Base-by-base conservation (phyloP, 2,113 vertebrate genomes). In the Xenus cinereus region DNA sequence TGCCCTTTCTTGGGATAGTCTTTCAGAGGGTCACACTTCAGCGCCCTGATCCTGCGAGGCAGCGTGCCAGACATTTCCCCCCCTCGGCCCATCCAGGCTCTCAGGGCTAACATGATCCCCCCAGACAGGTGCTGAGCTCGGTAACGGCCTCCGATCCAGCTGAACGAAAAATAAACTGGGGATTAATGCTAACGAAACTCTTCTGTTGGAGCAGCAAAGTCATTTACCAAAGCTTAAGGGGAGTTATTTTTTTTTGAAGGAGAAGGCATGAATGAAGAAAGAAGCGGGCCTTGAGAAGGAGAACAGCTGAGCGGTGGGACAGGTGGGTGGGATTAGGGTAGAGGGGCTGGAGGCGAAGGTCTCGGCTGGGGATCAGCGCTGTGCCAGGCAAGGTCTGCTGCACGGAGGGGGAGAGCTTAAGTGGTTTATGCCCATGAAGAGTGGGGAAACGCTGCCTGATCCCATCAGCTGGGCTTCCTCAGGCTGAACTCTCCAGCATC, bases 391-490 rank as follows among this genome's bases (percentile, higher is more conserved):
- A 43, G 32, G 15, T 46, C 19, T 33, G n/a, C 37, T 35, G 39
- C 45, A 17, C 2, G 1, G 24, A 39, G 35, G 7, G 50, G 45
- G 8, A 62, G 33, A 16, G 43, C 15, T 0, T 6, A 21, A 35
- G 46, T 1, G 18, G 35, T 41, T 53, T 4, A 3, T 14, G 35
- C 45, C 45, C 75, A 14, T 1, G 0, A 15, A 9, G 14, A 51
- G 16, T 0, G 4, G 79, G 41, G 16, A 8, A 18, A 33, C 12
- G 12, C 9, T 15, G 24, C 46, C 14, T 5, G 19, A 3, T 66
- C 45, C 56, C 1, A 0, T 1, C 9, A 71, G 35, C 27, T 0
- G 2, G 6, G 8, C 30, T 39, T 56, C 59, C 33, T 1, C 4
- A 33, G 60, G 50, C 45, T 39, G 37, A 33, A 4, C 37, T 11